phyloP scores from a whole-genome alignment of 2,888 invertebrate species.

The Nomada hirtipes region DNA sequence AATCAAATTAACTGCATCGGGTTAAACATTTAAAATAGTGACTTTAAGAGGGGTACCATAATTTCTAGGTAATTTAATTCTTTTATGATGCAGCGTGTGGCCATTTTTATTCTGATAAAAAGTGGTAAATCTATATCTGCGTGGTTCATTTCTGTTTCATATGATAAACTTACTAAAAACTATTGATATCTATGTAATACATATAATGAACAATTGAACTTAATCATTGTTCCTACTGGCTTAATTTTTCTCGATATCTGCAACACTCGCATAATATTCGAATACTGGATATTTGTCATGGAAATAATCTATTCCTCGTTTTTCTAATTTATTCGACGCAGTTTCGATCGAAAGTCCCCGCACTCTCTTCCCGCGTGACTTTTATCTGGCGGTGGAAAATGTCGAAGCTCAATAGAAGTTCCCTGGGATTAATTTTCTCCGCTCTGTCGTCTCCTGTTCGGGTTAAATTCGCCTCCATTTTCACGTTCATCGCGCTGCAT shows the following conservation, averaged over 20 bases:
- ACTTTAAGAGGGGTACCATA: neutral
- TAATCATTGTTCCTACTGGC: too few species aligned
- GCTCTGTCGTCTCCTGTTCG: constrained; percentile 38
- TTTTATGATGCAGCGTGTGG: neutral
- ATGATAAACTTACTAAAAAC: too few species aligned
- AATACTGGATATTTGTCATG: neutral
- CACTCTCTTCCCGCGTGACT: constrained; percentile 36
- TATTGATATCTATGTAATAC: too few species aligned
- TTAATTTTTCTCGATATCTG: too few species aligned
- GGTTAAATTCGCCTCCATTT: constrained; percentile 53
- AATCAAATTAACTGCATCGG: neutral
- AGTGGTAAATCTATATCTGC: too few species aligned
- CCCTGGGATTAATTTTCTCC: constrained; percentile 54
- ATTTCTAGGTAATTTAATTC: neutral
- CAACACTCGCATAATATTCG: neutral
- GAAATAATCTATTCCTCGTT: neutral
- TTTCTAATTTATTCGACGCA: constrained; percentile 28
- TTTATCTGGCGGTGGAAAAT: constrained; percentile 49
- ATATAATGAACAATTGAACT: too few species aligned
- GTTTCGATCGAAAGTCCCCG: constrained; percentile 15
- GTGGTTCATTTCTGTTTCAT: too few species aligned
- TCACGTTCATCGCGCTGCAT: constrained; percentile 34
- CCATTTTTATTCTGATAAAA: too few species aligned
- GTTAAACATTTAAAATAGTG: neutral
- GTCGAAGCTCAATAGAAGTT: constrained; percentile 45